Conservation (phyloP, 2,888 invertebrate genomes). For the Pediacus dermestoides region DNA sequence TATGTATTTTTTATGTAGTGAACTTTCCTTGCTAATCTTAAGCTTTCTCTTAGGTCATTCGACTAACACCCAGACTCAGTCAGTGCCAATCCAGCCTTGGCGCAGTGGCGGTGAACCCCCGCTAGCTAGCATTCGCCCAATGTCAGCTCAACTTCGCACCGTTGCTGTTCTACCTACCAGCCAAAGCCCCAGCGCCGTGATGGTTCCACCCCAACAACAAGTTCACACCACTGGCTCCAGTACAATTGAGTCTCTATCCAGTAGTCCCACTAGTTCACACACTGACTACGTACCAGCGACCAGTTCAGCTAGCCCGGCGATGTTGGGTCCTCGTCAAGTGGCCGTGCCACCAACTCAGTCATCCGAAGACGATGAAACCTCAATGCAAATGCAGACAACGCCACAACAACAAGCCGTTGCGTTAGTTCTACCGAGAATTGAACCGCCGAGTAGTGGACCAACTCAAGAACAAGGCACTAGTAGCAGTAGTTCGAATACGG, state of each 20-base stretch:
- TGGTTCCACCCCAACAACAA: constrained; percentile 62
- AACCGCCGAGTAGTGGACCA: constrained; percentile 56
- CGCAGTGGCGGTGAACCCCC: constrained; percentile 75
- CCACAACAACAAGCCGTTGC: constrained; percentile 64
- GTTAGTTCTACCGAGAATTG: constrained; percentile 66
- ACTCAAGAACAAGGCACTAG: constrained; percentile 48
- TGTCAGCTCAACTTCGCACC: constrained; percentile 70
- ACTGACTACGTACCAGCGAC: constrained; percentile 86
- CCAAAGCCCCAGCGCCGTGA: constrained; percentile 55
- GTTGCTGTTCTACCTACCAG: constrained; percentile 70
- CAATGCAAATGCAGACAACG: constrained; percentile 33
- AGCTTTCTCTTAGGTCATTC: constrained; percentile 42
- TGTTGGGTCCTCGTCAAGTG: constrained; percentile 57
- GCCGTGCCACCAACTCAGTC: constrained; percentile 63
- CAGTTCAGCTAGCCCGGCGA: constrained; percentile 62
- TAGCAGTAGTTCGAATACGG: constrained; percentile 61
- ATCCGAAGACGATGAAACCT: constrained; percentile 53
- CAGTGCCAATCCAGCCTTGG: constrained; percentile 63
- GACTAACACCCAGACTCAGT: constrained; percentile 50
- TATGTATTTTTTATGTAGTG: constrained; percentile 29
- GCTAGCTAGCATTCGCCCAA: constrained; percentile 88
- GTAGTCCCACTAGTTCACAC: constrained; percentile 70
- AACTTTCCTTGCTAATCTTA: neutral
- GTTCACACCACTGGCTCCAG: constrained; percentile 55
- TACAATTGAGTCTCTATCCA: constrained; percentile 55